Base-by-base conservation (phyloP, 2,888 invertebrate genomes). In the Podotricha telesiphe region DNA sequence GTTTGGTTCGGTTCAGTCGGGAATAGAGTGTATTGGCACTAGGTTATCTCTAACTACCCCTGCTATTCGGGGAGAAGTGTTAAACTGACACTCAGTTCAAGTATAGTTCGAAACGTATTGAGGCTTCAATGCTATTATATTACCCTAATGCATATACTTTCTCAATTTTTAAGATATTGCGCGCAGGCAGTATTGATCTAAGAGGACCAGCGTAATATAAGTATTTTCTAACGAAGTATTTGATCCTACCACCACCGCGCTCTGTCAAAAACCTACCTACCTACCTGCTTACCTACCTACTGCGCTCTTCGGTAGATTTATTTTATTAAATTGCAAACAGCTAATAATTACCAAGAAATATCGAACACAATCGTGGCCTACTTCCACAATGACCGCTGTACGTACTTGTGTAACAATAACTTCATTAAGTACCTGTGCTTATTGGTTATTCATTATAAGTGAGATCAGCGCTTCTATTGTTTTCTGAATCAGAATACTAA, bases 321-420 rank as follows among this genome's bases (percentile, higher is more conserved):
- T 42, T 42, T 20, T 3, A n/a, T 22, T 42, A 42, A 45, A 20
- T 59, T 15, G n/a, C 11, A 22, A n/a, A 22, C 6, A n/a, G 6
- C 20, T 17, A 28, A 22, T 45, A 42, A 59, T 42, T 20, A n/a
- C 34, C 20, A 45, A 45, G 10, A n/a, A 59, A 59, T 45, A 59
- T 45, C 42, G 59, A n/a, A 59, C 45, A 42, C 45, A 22, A 59
- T 28, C 11, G 22, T 59, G 59, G 22, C 59, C 59, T 59, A 59
- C 59, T 28, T 59, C 34, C 37, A 55, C 11, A 34, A 37, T 55
- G 55, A 34, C 34, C 55, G 37, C n/a, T 55, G 6, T 55, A 17
- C 11, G 55, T 55, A 55, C 55, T 55, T 55, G 11, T 55, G 34
- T 55, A 37, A 55, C 34, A 55, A 34, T 37, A 55, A 34, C 55